Evolutionary conservation across 2,888 invertebrate genomes (phyloP).

Genomic region (Blera fallax): DNA sequence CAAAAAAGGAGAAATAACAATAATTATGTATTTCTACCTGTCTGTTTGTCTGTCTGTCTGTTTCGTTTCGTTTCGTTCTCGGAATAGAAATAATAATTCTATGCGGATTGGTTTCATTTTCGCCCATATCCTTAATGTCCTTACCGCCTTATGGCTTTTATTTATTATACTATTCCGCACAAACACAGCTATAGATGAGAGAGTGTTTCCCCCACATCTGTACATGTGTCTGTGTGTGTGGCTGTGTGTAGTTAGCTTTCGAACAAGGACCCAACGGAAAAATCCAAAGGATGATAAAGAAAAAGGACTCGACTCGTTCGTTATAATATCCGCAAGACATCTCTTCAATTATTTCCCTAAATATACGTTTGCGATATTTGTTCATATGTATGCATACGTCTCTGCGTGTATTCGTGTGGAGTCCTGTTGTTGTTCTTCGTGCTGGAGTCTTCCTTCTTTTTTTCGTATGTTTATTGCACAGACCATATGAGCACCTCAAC

Average conservation of each 20-base stretch:
- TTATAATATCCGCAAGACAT: slow-evolving; percentile 71
- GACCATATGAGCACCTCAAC: slow-evolving; percentile 56
- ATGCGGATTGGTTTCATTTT: slow-evolving; percentile 73
- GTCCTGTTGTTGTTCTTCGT: slow-evolving; percentile 36
- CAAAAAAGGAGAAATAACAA: slow-evolving; percentile 66
- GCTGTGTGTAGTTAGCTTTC: slow-evolving; percentile 61
- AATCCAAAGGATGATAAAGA: slow-evolving; percentile 64
- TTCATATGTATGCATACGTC: not conserved
- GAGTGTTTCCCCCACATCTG: slow-evolving; percentile 2
- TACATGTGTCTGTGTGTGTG: not conserved
- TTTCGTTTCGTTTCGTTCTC: slow-evolving; percentile 51
- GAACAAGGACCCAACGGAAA: slow-evolving; percentile 58
- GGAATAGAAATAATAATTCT: slow-evolving; percentile 68
- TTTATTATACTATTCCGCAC: slow-evolving; percentile 59
- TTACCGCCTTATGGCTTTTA: slow-evolving; percentile 70
- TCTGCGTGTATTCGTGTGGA: slow-evolving; percentile 13
- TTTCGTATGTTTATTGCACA: slow-evolving; percentile 46
- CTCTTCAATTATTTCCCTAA: slow-evolving; percentile 69
- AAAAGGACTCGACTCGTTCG: slow-evolving; percentile 69
- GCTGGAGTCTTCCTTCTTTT: slow-evolving; percentile 3
- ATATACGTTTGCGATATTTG: slow-evolving; percentile 54
- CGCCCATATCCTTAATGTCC: slow-evolving; percentile 68
- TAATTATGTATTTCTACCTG: slow-evolving; percentile 71
- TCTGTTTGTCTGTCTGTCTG: slow-evolving; percentile 64
- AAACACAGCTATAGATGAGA: slow-evolving; percentile 21